Conservation (phyloP, 2,797 vertebrate genomes). For the Xiphophorus birchmanni region DNA sequence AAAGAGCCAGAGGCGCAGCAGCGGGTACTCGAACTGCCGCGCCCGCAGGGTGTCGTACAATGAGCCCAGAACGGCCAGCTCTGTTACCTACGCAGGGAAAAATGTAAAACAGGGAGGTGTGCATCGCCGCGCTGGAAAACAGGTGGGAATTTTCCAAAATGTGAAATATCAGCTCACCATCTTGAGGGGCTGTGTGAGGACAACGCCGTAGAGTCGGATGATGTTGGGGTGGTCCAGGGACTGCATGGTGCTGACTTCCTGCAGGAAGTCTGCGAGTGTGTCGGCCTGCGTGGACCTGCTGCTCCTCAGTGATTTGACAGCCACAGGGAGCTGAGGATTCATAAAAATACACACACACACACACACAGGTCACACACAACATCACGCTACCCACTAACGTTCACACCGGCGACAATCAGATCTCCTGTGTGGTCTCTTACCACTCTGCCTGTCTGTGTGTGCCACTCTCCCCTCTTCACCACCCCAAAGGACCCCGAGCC, state of each 20-base stretch:
- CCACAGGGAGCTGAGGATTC: constrained; percentile 78
- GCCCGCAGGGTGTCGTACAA: constrained; percentile 84
- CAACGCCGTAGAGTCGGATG: constrained; percentile 88
- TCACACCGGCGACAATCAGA: neutral
- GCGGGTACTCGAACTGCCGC: constrained; percentile 78
- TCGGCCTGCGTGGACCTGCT: constrained; percentile 73
- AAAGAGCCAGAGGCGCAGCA: constrained; percentile 86
- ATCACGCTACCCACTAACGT: neutral
- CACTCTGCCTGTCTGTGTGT: constrained; percentile 78
- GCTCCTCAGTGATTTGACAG: constrained; percentile 82
- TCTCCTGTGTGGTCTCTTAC: constrained; percentile 67
- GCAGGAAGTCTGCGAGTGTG: constrained; percentile 86
- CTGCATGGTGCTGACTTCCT: constrained; percentile 90
- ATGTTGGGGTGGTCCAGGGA: constrained; percentile 88
- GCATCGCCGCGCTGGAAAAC: neutral
- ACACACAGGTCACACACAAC: neutral
- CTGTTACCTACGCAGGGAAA: constrained; percentile 82
- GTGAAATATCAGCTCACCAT: constrained; percentile 78
- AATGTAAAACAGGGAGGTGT: neutral
- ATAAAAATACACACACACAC: neutral
- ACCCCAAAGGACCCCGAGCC: constrained; percentile 90
- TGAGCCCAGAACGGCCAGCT: constrained; percentile 85
- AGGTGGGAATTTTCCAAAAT: rapidly evolving
- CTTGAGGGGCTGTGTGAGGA: constrained; percentile 89
- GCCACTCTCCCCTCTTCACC: constrained; percentile 88